A percentile compares a stretch with the other conserved stretches of the same genome.
Conservation (phyloP, 2,797 vertebrate species). For the Chrysocyon brachyurus region DNA sequence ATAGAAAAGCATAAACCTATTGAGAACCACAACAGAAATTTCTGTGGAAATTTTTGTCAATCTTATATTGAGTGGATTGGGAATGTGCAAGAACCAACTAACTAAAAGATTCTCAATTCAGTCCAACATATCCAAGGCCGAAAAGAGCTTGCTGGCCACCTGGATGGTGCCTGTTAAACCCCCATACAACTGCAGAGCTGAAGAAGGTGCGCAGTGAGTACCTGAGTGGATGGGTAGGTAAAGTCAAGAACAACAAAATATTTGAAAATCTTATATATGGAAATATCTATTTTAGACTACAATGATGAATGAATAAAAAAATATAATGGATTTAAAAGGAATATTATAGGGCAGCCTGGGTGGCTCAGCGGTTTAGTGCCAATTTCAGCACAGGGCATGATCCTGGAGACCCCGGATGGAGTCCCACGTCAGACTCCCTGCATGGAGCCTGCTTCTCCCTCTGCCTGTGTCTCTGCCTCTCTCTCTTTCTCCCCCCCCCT, state of each 20-base stretch:
- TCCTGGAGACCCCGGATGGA: too few relatives aligned
- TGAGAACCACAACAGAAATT: background rate
- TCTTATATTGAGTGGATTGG: background rate
- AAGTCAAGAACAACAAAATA: background rate
- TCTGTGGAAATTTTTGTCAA: background rate
- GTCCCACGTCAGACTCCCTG: too few relatives aligned
- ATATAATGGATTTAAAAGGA: background rate
- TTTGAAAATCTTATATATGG: background rate
- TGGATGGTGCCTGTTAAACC: background rate
- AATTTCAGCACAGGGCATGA: too few relatives aligned
- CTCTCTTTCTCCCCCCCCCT: too few relatives aligned
- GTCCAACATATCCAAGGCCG: background rate
- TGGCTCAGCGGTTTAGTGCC: too few relatives aligned
- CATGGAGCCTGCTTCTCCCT: too few relatives aligned
- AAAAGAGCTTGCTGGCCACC: background rate
- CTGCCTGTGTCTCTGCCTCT: too few relatives aligned
- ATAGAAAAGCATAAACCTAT: background rate
- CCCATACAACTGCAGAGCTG: background rate
- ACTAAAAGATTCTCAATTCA: background rate
- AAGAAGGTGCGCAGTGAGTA: background rate
- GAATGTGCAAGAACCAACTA: background rate
- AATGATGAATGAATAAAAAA: background rate
- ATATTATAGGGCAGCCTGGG: background rate
- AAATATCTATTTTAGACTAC: background rate
- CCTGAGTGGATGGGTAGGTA: background rate